These are phyloP conservation scores for Axinella damicornis DNA, from an alignment of 37 sponge, comb jelly and placozoan species.

Conservation along the genomic window DNA sequence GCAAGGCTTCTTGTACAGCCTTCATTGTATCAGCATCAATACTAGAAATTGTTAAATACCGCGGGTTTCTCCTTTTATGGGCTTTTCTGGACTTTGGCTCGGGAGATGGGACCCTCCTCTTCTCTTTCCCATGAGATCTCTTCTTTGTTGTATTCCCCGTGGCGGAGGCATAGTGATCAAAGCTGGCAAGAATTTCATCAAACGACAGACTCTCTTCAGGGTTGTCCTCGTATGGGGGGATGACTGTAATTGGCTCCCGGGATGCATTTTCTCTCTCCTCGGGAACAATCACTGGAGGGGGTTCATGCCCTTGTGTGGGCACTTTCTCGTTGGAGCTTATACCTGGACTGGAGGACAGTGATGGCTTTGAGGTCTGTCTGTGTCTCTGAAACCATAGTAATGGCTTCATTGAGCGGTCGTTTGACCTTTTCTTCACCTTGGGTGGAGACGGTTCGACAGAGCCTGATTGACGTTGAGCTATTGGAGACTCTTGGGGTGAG, in stretches of 20 bases:
- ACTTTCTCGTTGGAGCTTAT: neutral
- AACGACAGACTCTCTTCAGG: conserved; percentile 26
- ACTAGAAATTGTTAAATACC: conserved; percentile 3
- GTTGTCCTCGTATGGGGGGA: conserved; percentile 3
- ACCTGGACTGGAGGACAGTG: neutral
- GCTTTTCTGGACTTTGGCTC: neutral
- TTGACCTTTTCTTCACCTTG: too few species aligned
- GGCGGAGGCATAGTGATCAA: conserved; percentile 16
- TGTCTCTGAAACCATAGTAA: too few species aligned
- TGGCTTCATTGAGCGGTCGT: too few species aligned
- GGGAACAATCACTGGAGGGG: neutral
- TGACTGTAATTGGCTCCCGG: neutral
- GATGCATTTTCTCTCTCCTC: neutral
- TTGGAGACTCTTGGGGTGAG: too few species aligned
- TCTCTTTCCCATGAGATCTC: neutral
- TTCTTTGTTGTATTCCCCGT: conserved; percentile 30
- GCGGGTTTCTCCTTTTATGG: neutral
- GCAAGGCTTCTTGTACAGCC: neutral
- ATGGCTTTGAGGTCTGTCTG: too few species aligned
- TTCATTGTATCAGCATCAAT: conserved; percentile 34
- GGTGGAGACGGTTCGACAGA: too few species aligned
- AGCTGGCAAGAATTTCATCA: conserved; percentile 29
- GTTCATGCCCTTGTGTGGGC: neutral
- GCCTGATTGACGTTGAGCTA: too few species aligned
- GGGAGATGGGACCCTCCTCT: neutral